Evolutionary conservation across 2,888 invertebrate genomes (phyloP).

Genomic region (Aethes cnicana): DNA sequence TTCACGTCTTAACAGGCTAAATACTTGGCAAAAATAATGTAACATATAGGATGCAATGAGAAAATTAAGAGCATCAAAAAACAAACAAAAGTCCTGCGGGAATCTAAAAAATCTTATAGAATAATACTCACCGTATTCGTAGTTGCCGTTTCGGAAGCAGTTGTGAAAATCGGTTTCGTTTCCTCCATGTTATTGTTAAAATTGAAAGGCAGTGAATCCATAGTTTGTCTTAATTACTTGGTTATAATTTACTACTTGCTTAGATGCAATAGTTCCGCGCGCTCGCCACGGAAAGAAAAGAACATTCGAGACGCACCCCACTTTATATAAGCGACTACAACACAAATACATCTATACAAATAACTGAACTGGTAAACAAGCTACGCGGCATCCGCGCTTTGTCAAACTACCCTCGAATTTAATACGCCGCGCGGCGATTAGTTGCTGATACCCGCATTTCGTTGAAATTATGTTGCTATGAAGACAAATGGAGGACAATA

Average conservation of each 20-base stretch:
- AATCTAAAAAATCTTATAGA: conserved; percentile 1
- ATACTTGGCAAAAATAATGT: too few species aligned
- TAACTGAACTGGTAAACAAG: conserved; percentile 11
- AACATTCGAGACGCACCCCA: conserved; percentile 36
- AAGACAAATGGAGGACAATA: not conserved
- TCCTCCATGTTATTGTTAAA: conserved; percentile 51
- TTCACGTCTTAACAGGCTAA: too few species aligned
- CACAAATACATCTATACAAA: conserved; percentile 19
- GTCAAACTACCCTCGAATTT: conserved; percentile 14
- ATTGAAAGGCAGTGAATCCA: conserved; percentile 53
- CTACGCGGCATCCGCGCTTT: not conserved
- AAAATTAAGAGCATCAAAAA: too few species aligned
- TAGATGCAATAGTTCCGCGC: not conserved
- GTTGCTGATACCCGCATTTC: conserved; percentile 16
- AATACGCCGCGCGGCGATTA: not conserved
- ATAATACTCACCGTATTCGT: conserved; percentile 53
- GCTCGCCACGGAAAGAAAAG: conserved; percentile 39
- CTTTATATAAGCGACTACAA: conserved; percentile 49
- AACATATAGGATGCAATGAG: too few species aligned
- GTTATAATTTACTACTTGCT: too few species aligned
- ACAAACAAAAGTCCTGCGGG: not conserved
- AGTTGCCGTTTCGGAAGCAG: conserved; percentile 52
- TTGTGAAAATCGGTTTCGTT: conserved; percentile 55
- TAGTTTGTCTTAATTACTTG: too few species aligned
- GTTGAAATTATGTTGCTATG: not conserved